Evolutionary conservation across 1,140 invertebrate species (phyloP), one percentile per base, ranked within the genome.

Genomic region (Heliconius eleuchia): DNA sequence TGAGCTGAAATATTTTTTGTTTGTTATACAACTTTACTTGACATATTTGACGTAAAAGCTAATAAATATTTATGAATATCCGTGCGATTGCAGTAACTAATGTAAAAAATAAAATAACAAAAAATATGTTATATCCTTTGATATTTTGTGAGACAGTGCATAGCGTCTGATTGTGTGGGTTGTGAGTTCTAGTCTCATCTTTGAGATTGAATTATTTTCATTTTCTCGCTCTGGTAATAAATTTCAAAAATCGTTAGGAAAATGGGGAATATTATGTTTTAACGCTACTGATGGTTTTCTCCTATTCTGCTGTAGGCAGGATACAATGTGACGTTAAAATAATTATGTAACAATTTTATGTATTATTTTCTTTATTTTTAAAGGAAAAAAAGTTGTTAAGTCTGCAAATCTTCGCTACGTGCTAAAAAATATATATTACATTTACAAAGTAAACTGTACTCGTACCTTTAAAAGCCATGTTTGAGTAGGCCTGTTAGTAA

Each of bases 381-480:
- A 46, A 16, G 13, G 1, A 16, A 46, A 46, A 46, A 46, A 46
- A 37, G 4, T 52, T 19, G 18, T 52, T 19, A 52, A 50, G 16
- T 16, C 50, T 52, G 16, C 50, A 19, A 52, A 66, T 66, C 11
- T 66, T 66, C n/a, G 4, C n/a, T 16, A 30, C 60, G 30, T 23
- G 23, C 13, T 66, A 27, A 30, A 66, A 30, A 30, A 23, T 66
- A 3, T 27, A 66, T n/a, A 27, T 66, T 27, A 30, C 60, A 66
- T 66, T 66, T 66, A 60, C 27, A 66, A 66, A 66, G 60, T 66
- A 66, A 66, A 66, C 16, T 66, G 60, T 66, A 30, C 60, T 16
- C 60, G 23, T n/a, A 66, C 23, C 7, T 66, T 30, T 66, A 66
- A 66, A 27, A 66, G 60, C n/a, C 60, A 66, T 66, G n/a, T 66